Evolutionary conservation across 2,888 invertebrate genomes (phyloP).

Genomic region (Druceiella hillmani): DNA sequence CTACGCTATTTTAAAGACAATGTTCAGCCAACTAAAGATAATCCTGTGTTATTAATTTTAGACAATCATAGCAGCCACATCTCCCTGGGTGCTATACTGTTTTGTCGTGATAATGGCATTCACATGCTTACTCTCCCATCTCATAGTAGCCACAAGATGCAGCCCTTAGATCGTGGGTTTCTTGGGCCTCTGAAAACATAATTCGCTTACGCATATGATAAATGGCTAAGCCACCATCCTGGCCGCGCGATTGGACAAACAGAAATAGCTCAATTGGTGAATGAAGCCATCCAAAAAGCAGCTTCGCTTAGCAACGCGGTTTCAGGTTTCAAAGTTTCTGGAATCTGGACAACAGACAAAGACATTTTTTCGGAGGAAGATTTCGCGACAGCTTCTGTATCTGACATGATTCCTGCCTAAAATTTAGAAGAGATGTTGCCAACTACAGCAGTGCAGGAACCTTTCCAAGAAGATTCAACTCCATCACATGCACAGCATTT

Average conservation of each 20-base stretch:
- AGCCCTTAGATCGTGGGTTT: constrained; percentile 14
- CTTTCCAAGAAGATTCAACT: constrained; percentile 6
- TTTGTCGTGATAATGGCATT: constrained; percentile 15
- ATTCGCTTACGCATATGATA: constrained; percentile 7
- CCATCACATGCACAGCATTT: too few relatives aligned
- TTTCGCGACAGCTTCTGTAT: constrained; percentile 4
- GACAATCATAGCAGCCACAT: too few relatives aligned
- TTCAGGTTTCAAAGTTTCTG: constrained; percentile 12
- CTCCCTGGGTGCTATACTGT: too few relatives aligned
- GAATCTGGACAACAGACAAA: constrained; percentile 5
- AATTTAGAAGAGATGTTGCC: constrained; percentile 6
- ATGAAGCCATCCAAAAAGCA: constrained; percentile 10
- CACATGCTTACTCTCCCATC: constrained; percentile 17
- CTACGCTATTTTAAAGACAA: too few relatives aligned
- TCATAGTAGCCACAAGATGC: constrained; percentile 16
- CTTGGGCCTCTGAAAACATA: too few relatives aligned
- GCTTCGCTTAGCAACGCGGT: constrained; percentile 18
- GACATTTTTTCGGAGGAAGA: constrained; percentile 7
- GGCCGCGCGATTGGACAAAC: constrained; percentile 7
- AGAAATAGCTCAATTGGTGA: constrained; percentile 7
- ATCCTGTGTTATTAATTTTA: too few relatives aligned
- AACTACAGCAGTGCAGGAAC: constrained; percentile 6
- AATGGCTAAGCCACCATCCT: constrained; percentile 9
- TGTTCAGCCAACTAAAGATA: too few relatives aligned
- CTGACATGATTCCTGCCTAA: not conserved